These are phyloP conservation scores for Luscinia luscinia DNA, from an alignment of 2,797 vertebrate species.

Conservation along the genomic window DNA sequence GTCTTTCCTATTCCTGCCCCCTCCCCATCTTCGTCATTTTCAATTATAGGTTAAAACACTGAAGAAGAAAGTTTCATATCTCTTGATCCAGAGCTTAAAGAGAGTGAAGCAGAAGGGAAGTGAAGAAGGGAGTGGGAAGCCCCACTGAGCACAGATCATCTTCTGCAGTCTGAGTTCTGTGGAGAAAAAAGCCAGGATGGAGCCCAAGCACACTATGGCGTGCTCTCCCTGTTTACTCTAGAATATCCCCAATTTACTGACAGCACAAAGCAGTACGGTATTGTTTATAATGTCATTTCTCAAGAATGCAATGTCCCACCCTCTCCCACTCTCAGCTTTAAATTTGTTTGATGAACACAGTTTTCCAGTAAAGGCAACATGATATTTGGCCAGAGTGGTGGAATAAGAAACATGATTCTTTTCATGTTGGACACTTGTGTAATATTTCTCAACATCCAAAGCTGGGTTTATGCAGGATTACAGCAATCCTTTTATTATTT, in stretches of 20 bases:
- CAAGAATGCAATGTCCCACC: constrained; percentile 59
- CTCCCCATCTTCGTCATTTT: neutral
- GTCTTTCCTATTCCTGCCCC: neutral
- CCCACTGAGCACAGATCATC: neutral
- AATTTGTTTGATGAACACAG: constrained; percentile 56
- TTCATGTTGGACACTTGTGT: constrained; percentile 54
- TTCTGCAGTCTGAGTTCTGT: neutral
- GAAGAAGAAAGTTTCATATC: neutral
- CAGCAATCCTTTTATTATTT: constrained; percentile 45
- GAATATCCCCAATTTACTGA: constrained; percentile 19
- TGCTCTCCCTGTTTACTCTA: neutral
- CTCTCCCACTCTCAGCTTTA: constrained; percentile 58
- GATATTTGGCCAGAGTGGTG: constrained; percentile 53
- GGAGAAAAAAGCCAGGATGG: neutral
- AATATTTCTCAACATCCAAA: constrained; percentile 43
- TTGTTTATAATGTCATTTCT: constrained; percentile 61
- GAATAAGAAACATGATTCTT: constrained; percentile 55
- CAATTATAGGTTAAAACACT: neutral
- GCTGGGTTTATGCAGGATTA: constrained; percentile 34
- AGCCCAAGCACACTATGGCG: neutral
- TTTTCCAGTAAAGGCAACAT: constrained; percentile 65
- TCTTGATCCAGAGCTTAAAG: neutral
- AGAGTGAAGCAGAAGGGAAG: neutral
- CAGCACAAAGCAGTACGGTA: constrained; percentile 29
- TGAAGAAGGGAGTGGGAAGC: neutral